Base-by-base conservation (phyloP, 2,113 vertebrate species). In the Chrysochloris asiatica region DNA sequence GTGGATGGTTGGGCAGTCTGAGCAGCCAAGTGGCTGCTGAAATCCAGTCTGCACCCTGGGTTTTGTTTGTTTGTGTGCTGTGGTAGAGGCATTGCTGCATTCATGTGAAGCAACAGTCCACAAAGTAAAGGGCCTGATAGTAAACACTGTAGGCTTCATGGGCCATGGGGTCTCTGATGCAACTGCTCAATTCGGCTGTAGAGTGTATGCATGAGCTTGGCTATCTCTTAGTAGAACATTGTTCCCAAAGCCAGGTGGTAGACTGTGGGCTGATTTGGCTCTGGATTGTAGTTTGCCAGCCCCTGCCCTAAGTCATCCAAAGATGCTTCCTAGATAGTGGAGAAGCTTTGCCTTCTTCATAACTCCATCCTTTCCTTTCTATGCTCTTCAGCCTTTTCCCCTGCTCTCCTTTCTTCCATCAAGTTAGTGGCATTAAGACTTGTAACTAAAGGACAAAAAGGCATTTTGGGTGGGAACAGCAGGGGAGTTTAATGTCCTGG, bases 141-240 rank as follows among this genome's bases (percentile, higher is more conserved):
- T 7, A 14, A 8, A 6, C 38, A 3, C 33, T 33, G 26, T 16
- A 30, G 38, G 36, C 12, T 78, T 38, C 13, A 38, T 10, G 24
- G 63, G 41, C 54, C 59, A 1, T 3, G 1, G 10, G 3, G 2
- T 19, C 45, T 71, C 63, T 45, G 54, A 12, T 16, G 38, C 4
- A 30, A 48, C 43, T 7, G 1, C 47, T 82, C n/a, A 33, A 14
- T 8, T 82, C 54, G 77, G 72, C 28, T 10, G 9, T 8, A 5
- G 61, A 45, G 48, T 2, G 0, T 36, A 63, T 17, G 11, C 21
- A 6, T 45, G 26, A 41, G 22, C 0, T 0, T 47, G 61, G 7
- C 38, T 52, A 2, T 76, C 71, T 54, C 36, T 50, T 69, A 54
- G 4, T 92, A 92, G 93, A 89, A 52, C 79, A 71, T 93, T 72